Base-by-base conservation (phyloP, 2,888 invertebrate genomes). In the Nebria brevicollis region DNA sequence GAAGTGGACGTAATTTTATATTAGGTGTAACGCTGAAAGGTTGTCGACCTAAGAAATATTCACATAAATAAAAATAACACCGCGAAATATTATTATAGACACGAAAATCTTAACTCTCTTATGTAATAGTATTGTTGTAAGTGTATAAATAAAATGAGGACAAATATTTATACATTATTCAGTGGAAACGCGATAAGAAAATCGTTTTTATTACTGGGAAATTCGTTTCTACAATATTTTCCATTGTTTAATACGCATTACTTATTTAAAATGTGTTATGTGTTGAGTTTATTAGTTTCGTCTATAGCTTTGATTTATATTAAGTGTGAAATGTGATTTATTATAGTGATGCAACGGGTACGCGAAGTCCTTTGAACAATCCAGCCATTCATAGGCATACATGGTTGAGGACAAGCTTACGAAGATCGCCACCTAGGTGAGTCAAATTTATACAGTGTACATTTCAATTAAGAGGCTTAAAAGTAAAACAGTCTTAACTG, bases 381-480 rank as follows among this genome's bases (percentile, higher is more conserved):
- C 91, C 92, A 83, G 91, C 89, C 66, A 91, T 95, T 84, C 94
- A 94, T 86, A 92, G 96, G 86, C 95, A 96, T 88, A 94, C 95
- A 77, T 96, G 96, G 96, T 92, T 95, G 72, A 91, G 96, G 85
- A 96, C 95, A 74, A 96, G 96, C 87, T 90, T 96, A 76, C 91
- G 96, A 86, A 92, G 96, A 87, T 94, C 95, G 73, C 94, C 95
- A 82, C 93, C 95, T 84, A 95, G 94, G 96, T 96, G 91, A 89
- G 89, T 85, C n/a, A 13, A 0, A 11, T 68, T 2, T 15, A 11
- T 25, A 68, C 25, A 68, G 1, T 65, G 65, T 2, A 65, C n/a
- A 68, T 25, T 11, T 5, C 20, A 68, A 13, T 15, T 8, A n/a
- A 25, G 15, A 11, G 13, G 7, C 5, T 68, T 10, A 68, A 25